These are phyloP conservation scores for Gallinago solitaria DNA, from an alignment of 2,797 vertebrate genomes.

Conservation along the genomic window DNA sequence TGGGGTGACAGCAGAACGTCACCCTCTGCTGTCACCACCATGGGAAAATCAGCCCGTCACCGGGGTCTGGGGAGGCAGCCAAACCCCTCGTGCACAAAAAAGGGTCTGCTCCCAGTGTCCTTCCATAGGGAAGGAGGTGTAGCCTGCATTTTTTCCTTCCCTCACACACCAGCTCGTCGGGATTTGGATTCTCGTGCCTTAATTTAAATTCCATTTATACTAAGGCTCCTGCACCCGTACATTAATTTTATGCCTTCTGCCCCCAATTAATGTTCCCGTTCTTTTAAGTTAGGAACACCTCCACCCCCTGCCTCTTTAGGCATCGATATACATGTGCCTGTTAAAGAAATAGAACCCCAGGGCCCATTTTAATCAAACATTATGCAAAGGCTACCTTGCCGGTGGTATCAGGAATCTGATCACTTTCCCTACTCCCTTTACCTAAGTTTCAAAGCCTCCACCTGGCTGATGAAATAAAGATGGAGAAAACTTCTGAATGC, in stretches of 20 bases:
- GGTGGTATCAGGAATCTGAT: not conserved
- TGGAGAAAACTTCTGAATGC: not conserved
- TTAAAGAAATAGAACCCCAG: not conserved
- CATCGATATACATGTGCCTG: too few relatives aligned
- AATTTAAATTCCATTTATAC: not conserved
- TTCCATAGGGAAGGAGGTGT: not conserved
- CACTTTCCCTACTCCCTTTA: not conserved
- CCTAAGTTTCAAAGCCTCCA: not conserved
- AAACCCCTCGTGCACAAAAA: not conserved
- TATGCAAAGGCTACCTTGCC: not conserved
- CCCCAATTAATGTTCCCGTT: not conserved
- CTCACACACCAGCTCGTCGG: not conserved
- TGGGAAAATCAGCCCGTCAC: not conserved
- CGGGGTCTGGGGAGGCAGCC: not conserved
- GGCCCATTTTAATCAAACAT: not conserved
- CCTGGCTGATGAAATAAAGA: not conserved
- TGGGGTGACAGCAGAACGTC: not conserved
- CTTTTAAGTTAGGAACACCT: not conserved
- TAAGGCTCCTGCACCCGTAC: not conserved
- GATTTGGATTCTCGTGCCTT: not conserved
- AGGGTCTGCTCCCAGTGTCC: accelerated
- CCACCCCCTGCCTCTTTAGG: not conserved
- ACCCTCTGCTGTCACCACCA: too few relatives aligned
- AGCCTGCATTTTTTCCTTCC: not conserved
- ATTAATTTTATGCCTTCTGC: not conserved